Base-by-base conservation (phyloP, 2,797 vertebrate species). In the Oophaga sylvatica region DNA sequence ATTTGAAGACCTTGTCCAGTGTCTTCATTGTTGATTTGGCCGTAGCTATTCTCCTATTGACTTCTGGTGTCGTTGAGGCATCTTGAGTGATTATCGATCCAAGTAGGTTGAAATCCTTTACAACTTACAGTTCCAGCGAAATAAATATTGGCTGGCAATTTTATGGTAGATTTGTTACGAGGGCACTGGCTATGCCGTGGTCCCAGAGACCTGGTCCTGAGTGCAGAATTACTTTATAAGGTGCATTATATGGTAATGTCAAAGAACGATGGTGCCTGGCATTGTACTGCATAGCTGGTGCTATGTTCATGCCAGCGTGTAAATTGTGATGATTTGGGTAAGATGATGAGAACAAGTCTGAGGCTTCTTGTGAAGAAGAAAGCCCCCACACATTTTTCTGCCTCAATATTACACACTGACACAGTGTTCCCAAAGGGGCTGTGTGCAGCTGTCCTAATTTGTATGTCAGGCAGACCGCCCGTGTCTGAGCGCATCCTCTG, bases 391-490 rank as follows among this genome's bases (percentile, higher is more conserved):
- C 29, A 31, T 57, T 41, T 59, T 60, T 7, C 17, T 26, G 41
- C 62, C 31, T 78, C 59, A 20, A 35, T 63, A 76, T 65, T 77
- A 76, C 59, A 84, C 35, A 78, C 9, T 77, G 41, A 56, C 22
- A 31, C 17, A 84, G 82, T 65, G 60, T 85, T 77, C 41, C 71
- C 73, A 84, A 65, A 53, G 59, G 70, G 83, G n/a, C 60, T 77
- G 57, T 9, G 75, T 79, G 84, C 75, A 78, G 84, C 60, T 85
- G 75, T 57, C 84, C 84, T 85, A 31, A 85, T 85, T 85, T 57
- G 77, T 67, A 79, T 85, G 75, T 79, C 45, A 85, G 84, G 60
- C 84, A 84, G 63, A 83, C 63, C 53, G 71, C 70, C 59, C 16
- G 59, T 76, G 83, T 84, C 83, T 84, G 71, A 75, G 71, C 77